Evolutionary conservation across 1,140 invertebrate species (phyloP), one percentile per base, ranked within the genome.

Genomic region (Apocrypta bakeri): DNA sequence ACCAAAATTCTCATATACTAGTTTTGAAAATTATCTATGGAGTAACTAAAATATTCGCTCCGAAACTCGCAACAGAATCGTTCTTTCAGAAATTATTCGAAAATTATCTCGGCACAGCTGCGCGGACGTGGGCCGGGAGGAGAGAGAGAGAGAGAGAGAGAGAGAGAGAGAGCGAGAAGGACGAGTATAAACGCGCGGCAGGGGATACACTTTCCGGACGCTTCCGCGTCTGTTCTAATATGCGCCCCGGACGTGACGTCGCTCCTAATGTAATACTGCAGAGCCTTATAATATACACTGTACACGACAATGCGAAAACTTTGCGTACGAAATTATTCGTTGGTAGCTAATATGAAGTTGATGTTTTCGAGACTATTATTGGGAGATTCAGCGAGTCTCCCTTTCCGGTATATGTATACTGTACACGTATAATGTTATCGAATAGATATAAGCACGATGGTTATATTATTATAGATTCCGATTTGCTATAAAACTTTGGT

Each of bases 251-350:
- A 74, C 81, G 63, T 66, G 63, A 27, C 63, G 25, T 14, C 24
- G 63, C 27, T 33, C 29, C 31, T 69, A 79, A 79, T 48, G 37
- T 33, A 68, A 68, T 79, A 79, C 66, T n/a, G 68, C 68, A 37
- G 66, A 11, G 33, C 56, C 48, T 56, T 56, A 56, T n/a, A 21
- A 48, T n/a, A n/a, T 56, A n/a, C 48, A 56, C 56, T 82, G 76
- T 61, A 61, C 71, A 69, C 37, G 71, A 33, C 72, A 40, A 68
- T 78, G 64, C 25, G 63, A 68, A 78, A 78, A 78, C 76, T 78
- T 78, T 78, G 63, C 17, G 21, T 77, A 42, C 25, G 25, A 48
- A 74, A 29, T 61, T 56, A 21, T 40, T 27, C n/a, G 12, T 66
- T 25, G 25, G 9, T 37, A 11, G 17, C 48, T 56, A 56, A 56